phyloP scores from a whole-genome alignment of 2,113 vertebrate genomes.

The Gallinago jamesoni region DNA sequence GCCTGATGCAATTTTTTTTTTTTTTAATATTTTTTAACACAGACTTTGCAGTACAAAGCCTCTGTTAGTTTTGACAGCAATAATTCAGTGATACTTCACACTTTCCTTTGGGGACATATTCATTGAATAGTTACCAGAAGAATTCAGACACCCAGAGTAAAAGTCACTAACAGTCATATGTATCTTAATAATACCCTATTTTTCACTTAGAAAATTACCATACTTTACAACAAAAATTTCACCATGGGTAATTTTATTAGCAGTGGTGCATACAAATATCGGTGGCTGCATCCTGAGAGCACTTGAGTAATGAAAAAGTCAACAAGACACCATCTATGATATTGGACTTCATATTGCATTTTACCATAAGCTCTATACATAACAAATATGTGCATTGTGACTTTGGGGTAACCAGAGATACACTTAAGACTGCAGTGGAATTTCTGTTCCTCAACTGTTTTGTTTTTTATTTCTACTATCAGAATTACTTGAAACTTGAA shows the following conservation, averaged over 20 bases:
- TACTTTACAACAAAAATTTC: neutral
- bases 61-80: conserved; percentile 11
- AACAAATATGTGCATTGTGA: neutral
- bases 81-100: neutral
- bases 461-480: neutral
- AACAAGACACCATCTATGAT: neutral
- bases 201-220: neutral
- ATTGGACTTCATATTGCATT: neutral
- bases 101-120: neutral
- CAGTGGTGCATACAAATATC: neutral
- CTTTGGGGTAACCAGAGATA: neutral
- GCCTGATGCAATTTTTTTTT: neutral
- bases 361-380: neutral
- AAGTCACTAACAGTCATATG: neutral
- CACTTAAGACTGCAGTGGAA: neutral
- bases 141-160: neutral
- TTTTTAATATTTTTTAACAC: neutral
- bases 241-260: neutral
- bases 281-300: neutral
- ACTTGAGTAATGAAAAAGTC: neutral
- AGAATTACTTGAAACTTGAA: neutral
- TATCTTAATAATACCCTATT: neutral
- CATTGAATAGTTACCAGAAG: neutral
- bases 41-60: neutral
- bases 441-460: neutral